These are phyloP conservation scores for Sebastes iracundus DNA, from an alignment of 2,797 vertebrate genomes.

Conservation along the genomic window DNA sequence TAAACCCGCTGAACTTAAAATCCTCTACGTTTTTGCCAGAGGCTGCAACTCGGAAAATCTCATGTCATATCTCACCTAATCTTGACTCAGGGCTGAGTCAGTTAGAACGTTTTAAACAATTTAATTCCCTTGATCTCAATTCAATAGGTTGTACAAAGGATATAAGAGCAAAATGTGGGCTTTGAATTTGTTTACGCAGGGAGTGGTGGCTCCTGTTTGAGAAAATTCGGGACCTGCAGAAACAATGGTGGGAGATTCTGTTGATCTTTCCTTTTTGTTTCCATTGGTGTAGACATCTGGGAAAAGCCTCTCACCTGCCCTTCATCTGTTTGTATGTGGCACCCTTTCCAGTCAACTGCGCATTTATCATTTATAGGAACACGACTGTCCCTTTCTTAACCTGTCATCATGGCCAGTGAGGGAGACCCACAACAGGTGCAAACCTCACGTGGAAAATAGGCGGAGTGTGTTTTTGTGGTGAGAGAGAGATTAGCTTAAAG, in stretches of 20 bases:
- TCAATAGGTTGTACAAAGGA: conserved; percentile 20
- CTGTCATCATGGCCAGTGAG: conserved; percentile 5
- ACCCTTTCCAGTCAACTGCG: conserved; percentile 26
- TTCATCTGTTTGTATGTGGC: conserved; percentile 26
- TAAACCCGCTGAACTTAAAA: conserved; percentile 9
- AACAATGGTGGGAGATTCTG: conserved; percentile 44
- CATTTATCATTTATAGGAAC: conserved; percentile 33
- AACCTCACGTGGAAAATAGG: conserved; percentile 41
- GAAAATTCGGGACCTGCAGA: conserved; percentile 13
- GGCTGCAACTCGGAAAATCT: neutral
- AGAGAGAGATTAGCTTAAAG: neutral
- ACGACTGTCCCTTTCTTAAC: conserved; percentile 26
- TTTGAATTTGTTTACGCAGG: conserved; percentile 64
- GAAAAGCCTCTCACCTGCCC: conserved; percentile 48
- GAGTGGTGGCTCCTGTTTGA: conserved; percentile 47
- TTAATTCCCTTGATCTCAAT: neutral
- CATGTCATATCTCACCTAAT: neutral
- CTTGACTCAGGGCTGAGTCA: neutral
- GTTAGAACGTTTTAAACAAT: neutral
- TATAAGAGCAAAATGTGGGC: neutral
- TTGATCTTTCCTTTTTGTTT: conserved; percentile 52
- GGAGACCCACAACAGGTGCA: conserved; percentile 48
- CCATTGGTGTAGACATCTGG: conserved; percentile 20
- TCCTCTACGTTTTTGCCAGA: neutral
- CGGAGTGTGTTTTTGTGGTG: conserved; percentile 1